Conservation (phyloP, 2,113 vertebrate genomes). For the Lepus timidus region DNA sequence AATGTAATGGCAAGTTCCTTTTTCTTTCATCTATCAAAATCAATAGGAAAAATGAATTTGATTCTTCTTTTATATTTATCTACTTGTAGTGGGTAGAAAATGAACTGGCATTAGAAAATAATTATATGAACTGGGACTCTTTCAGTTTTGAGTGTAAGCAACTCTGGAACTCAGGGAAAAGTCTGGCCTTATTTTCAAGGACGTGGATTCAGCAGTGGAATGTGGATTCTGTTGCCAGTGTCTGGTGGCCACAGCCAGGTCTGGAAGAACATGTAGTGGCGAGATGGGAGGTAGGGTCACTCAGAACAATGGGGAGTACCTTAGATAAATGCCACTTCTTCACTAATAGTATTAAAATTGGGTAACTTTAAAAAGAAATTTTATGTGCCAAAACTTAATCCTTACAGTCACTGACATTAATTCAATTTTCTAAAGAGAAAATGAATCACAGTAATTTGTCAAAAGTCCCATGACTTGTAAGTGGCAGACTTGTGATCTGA, state of each 20-base stretch:
- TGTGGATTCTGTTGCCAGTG: neutral
- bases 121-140: neutral
- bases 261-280: neutral
- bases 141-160: neutral
- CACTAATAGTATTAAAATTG: neutral
- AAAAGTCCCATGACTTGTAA: neutral
- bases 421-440: slow-evolving; percentile 36
- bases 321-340: neutral
- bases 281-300: neutral
- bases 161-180: neutral
- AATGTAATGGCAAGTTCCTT: neutral
- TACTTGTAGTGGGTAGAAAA: neutral
- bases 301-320: neutral
- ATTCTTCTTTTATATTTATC: neutral
- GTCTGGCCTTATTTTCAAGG: neutral
- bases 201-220: neutral
- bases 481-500: slow-evolving; percentile 5
- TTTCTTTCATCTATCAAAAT: slow-evolving; percentile 37
- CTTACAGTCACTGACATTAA: neutral
- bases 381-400: neutral
- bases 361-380: slow-evolving; percentile 3
- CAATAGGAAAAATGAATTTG: neutral
- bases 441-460: neutral
- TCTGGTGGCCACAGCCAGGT: neutral
- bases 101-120: neutral